These are phyloP conservation scores for Accipiter cooperii DNA, from an alignment of 2,113 vertebrate genomes.

Conservation along the genomic window DNA sequence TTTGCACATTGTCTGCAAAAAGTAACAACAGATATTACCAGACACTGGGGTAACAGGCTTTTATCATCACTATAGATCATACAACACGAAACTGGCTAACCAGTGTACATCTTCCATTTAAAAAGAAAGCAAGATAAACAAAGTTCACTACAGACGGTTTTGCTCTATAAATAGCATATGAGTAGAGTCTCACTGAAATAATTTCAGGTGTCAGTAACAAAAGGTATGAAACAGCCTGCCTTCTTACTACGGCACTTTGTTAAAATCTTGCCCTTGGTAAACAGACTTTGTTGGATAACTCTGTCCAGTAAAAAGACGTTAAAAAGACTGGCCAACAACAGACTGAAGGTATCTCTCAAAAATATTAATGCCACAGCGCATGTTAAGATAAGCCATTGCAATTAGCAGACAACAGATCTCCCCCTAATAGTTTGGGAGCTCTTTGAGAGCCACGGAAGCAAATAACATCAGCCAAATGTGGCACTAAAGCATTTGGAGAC, in stretches of 20 bases:
- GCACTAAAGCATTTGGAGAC: constrained; percentile 4
- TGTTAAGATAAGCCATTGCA: neutral
- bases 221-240: neutral
- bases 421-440: neutral
- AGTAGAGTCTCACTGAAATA: neutral
- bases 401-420: neutral
- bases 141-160: neutral
- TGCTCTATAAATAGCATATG: neutral
- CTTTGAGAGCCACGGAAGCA: neutral
- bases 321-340: neutral
- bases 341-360: neutral
- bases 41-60: neutral
- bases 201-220: neutral
- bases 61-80: neutral
- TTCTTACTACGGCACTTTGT: neutral
- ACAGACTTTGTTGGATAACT: neutral
- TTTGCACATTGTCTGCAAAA: neutral
- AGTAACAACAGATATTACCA: neutral
- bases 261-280: neutral
- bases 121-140: neutral
- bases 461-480: neutral
- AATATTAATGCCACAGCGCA: neutral
- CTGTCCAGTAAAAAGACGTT: neutral
- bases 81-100: neutral
- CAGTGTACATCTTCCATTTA: neutral